phyloP scores from a whole-genome alignment of 1,140 invertebrate genomes.

The Panagrolaimus sp. region DNA sequence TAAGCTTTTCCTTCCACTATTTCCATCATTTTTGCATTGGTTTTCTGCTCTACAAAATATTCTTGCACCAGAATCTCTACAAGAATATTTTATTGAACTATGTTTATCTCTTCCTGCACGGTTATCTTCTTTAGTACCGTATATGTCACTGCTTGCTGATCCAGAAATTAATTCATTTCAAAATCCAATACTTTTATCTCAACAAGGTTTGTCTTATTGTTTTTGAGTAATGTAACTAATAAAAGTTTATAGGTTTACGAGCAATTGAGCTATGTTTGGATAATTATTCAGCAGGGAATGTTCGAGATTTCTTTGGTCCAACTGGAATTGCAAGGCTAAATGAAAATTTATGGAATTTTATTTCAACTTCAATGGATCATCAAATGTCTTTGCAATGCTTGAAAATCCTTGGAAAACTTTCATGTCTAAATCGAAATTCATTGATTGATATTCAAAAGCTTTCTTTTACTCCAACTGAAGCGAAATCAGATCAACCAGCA shows the following conservation, averaged over 20 bases:
- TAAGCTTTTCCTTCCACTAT: background rate
- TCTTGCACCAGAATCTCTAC: background rate
- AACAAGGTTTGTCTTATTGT: background rate
- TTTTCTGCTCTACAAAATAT: background rate
- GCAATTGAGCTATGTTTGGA: background rate
- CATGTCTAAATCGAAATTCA: background rate
- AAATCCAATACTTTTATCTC: background rate
- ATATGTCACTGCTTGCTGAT: background rate
- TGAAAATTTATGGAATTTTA: background rate
- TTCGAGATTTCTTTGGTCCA: background rate
- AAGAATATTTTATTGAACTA: background rate
- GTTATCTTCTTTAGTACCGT: background rate
- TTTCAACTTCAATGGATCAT: background rate
- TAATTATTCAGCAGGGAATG: background rate
- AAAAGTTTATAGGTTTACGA: background rate
- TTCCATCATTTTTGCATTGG: constrained; percentile 5
- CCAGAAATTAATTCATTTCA: background rate
- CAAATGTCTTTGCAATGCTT: background rate
- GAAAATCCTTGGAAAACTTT: background rate
- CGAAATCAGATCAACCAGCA: background rate
- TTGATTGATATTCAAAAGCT: background rate
- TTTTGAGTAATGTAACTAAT: background rate
- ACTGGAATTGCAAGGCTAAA: background rate
- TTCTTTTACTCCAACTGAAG: background rate
- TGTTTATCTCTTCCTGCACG: background rate